Conservation (phyloP, 2,113 vertebrate species). For the Castor canadensis region DNA sequence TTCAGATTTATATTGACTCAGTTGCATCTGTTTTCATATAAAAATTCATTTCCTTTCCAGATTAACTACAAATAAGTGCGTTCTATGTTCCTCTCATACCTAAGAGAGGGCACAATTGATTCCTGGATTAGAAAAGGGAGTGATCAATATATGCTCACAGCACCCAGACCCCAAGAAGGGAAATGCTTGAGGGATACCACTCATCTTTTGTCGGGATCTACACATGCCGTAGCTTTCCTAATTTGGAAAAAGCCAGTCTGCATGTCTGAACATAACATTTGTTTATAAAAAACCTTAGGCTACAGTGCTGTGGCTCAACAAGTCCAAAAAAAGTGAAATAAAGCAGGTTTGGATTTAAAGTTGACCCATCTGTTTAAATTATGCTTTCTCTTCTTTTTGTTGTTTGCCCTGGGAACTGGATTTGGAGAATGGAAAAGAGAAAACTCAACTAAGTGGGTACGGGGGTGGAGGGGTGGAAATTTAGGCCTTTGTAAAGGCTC, state of each 20-base stretch:
- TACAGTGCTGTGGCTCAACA: neutral
- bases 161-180: neutral
- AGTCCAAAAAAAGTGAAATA: no score
- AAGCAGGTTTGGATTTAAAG: neutral
- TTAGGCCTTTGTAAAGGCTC: neutral
- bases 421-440: neutral
- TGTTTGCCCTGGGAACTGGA: neutral
- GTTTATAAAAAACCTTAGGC: neutral
- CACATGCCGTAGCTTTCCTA: neutral
- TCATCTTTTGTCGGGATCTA: neutral
- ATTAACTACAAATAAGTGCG: neutral
- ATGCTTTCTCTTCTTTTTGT: neutral
- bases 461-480: no score
- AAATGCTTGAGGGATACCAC: neutral
- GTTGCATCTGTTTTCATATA: neutral
- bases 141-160: neutral
- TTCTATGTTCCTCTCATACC: neutral
- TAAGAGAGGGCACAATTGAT: neutral
- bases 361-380: neutral
- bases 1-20: slow-evolving; percentile 20
- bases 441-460: no score
- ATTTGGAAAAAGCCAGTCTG: neutral
- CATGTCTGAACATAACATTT: neutral
- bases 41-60: neutral
- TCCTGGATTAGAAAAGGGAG: neutral